phyloP scores from a whole-genome alignment of 2,888 invertebrate genomes.

The Sepiola atlantica region DNA sequence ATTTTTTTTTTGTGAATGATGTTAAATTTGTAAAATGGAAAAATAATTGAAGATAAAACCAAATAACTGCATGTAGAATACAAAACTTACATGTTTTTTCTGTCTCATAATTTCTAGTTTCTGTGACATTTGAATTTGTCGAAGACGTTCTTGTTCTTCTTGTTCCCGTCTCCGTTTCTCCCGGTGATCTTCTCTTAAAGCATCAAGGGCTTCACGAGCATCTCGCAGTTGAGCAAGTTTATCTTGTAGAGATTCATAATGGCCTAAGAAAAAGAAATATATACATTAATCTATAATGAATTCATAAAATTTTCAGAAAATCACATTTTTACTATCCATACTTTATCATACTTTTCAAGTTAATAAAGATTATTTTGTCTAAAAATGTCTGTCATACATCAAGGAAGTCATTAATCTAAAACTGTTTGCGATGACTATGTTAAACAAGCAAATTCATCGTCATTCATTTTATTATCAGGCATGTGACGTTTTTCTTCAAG shows the following conservation, averaged over 20 bases:
- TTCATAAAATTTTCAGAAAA: too few relatives aligned
- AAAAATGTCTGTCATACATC: too few relatives aligned
- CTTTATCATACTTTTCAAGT: too few relatives aligned
- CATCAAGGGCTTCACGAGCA: constrained; percentile 94
- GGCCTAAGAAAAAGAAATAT: constrained; percentile 69
- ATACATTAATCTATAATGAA: background rate
- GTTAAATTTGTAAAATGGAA: background rate
- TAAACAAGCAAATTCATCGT: too few relatives aligned
- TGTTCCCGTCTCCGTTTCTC: constrained; percentile 90
- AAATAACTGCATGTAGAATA: background rate
- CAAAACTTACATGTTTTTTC: constrained; percentile 82
- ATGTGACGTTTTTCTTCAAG: too few relatives aligned
- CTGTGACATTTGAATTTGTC: constrained; percentile 96
- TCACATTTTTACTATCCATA: too few relatives aligned
- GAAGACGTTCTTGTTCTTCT: constrained; percentile 92
- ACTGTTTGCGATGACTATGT: too few relatives aligned
- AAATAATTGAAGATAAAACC: background rate
- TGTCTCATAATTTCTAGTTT: constrained; percentile 98
- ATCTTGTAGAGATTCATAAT: constrained; percentile 80
- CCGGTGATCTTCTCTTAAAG: constrained; percentile 92
- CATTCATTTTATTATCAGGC: too few relatives aligned
- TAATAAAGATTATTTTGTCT: too few relatives aligned
- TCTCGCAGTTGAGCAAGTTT: constrained; percentile 92
- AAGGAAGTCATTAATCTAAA: too few relatives aligned
- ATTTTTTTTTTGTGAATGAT: too few relatives aligned